Evolutionary conservation across 1,140 invertebrate genomes (phyloP), one percentile per base, ranked within the genome.

Genomic region (Bactericera cockerelli): DNA sequence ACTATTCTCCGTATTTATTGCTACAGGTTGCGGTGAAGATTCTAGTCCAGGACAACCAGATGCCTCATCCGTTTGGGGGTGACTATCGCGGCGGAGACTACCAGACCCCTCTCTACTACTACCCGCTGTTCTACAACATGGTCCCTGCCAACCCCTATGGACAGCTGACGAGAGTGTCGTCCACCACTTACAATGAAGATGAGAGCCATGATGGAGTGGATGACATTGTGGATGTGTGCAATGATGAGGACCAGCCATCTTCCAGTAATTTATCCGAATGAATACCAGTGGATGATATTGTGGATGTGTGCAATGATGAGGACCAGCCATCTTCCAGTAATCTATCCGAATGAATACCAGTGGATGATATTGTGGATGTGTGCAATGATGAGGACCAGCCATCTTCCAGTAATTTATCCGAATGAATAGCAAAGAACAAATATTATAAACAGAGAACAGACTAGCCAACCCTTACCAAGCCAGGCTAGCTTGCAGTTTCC

Each of bases 1-100:
- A n/a, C n/a, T n/a, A n/a, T n/a, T n/a, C n/a, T n/a, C n/a, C n/a
- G n/a, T n/a, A n/a, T n/a, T n/a, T n/a, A n/a, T n/a, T n/a, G n/a
- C n/a, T n/a, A n/a, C n/a, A 86, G 68, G 87, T 92, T 0, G 82
- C 87, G 0, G 88, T 94, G 0, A 91, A 92, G 67, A 86, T 95
- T 0, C 71, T 95, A 21, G 89, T 95, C 1, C 84, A 89, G 59
- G 85, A 90, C 62, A 86, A 89, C 59, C 10, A 11, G 10, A 11
- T 11, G 10, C 10, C 10, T 49, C n/a, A 49, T n/a, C n/a, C 42
- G 8, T 19, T 6, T 49, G 22, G 22, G n/a, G 4, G 3, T 8
- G n/a, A 49, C 22, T 49, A 19, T 49, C n/a, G 4, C n/a, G n/a
- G 8, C 4, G 42, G 22, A 22, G 8, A 19, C n/a, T 16, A 10